Evolutionary conservation across 2,888 invertebrate species (phyloP), one percentile per base, ranked within the genome.

Genomic region (Spodoptera exigua): DNA sequence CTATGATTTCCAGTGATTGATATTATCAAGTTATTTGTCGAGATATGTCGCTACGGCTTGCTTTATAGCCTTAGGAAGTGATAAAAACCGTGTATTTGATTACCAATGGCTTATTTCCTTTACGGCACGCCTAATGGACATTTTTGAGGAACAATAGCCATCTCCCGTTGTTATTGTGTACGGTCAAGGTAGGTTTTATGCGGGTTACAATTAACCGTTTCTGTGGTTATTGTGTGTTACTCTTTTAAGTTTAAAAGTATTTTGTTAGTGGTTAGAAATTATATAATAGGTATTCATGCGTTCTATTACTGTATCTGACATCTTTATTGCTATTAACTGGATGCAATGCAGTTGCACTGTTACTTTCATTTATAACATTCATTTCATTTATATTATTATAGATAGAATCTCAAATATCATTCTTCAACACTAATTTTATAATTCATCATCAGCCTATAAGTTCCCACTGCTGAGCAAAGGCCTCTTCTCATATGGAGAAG

Each of bases 31-130:
- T 72, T 78, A 78, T 81, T 76, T 74, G 74, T 74, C 71, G 43
- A 78, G 74, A 66, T 74, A 80, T 71, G 69, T 74, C 74, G 67
- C 73, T 71, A 65, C 54, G 68, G 54, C 61, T 43, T 80, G 79
- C 77, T 83, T 84, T 83, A 83, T 79, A 52, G 77, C 53, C 67
- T 63, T 21, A 70, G 82, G 79, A 79, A 81, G 80, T 78, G 64
- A 80, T 82, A 81, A 81, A 80, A 79, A 77, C 67, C 73, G 54
- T 71, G 75, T 71, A 64, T 76, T 81, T 81, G 76, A 78, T 74
- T 71, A 78, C 78, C 73, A 65, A 77, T 79, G 77, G 73, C 77
- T 72, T 75, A 69, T 75, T 77, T 76, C 65, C 69, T 77, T 78
- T 71, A 70, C 70, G 69, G 68, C 49, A 55, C 37, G 52, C 46